A percentile compares a stretch with the other conserved stretches of the same genome.
These are phyloP conservation scores for Drosophila persimilis DNA, from an alignment of 1,140 invertebrate genomes.

Conservation along the genomic window DNA sequence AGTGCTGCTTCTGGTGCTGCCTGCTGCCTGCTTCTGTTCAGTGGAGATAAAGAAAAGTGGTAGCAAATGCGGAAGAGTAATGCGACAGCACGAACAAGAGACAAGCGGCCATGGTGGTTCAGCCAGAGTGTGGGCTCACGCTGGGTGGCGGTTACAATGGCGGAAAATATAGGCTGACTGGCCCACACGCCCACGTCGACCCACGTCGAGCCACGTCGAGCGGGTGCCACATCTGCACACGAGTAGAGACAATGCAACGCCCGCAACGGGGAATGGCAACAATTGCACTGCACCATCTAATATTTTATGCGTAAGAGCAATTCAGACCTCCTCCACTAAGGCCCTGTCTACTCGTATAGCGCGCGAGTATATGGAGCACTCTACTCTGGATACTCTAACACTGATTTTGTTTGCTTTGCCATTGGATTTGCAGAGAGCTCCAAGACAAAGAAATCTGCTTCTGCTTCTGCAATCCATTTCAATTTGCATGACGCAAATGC, in stretches of 20 bases:
- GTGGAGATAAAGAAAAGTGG: slow-evolving; percentile 77
- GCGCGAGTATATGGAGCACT: slow-evolving; percentile 21
- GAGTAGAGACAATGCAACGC: slow-evolving; percentile 69
- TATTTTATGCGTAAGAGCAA: slow-evolving; percentile 77
- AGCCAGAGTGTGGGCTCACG: no score
- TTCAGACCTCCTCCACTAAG: slow-evolving; percentile 22
- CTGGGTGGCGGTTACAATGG: slow-evolving; percentile 51
- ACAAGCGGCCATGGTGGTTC: slow-evolving; percentile 5
- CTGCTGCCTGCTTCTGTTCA: slow-evolving; percentile 36
- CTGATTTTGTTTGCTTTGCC: slow-evolving; percentile 10
- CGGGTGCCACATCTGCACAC: neutral
- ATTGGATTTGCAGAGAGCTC: slow-evolving; percentile 18
- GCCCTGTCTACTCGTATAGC: slow-evolving; percentile 2
- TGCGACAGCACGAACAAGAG: slow-evolving; percentile 79
- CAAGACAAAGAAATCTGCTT: no score
- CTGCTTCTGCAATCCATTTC: slow-evolving; percentile 18
- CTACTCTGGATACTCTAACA: slow-evolving; percentile 18
- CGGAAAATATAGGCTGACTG: slow-evolving; percentile 61
- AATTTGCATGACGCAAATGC: no score
- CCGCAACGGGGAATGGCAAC: slow-evolving; percentile 65
- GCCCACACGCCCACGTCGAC: slow-evolving; percentile 5
- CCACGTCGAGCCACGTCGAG: neutral
- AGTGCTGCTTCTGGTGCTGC: slow-evolving; percentile 22
- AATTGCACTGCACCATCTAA: slow-evolving; percentile 78
- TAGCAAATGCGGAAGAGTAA: slow-evolving; percentile 81